Conservation (phyloP, 2,888 invertebrate species). For the Drosophila melanocephala region DNA sequence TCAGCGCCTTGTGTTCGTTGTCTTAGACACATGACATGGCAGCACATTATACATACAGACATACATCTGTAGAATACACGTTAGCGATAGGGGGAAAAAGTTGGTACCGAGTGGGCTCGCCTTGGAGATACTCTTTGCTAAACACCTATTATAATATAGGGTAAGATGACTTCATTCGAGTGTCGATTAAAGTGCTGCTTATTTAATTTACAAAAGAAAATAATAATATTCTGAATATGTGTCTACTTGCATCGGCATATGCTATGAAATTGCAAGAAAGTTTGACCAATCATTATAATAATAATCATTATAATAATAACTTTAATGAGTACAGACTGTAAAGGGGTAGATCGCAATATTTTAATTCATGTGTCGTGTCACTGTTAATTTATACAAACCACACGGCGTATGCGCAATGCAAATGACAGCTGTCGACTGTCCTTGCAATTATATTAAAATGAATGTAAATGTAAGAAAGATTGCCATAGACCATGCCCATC, state of each 20-base stretch:
- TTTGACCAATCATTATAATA: too few species aligned
- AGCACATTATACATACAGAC: not conserved
- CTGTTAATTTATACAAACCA: conserved; percentile 18
- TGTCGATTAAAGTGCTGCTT: not conserved
- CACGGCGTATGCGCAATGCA: conserved; percentile 21
- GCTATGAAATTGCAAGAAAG: too few species aligned
- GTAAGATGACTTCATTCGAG: not conserved
- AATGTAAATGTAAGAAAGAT: conserved; percentile 38
- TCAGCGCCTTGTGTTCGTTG: conserved; percentile 42
- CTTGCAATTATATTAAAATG: not conserved
- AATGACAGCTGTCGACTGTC: not conserved
- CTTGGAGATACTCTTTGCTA: not conserved
- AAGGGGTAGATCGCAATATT: not conserved
- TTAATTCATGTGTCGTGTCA: conserved; percentile 8
- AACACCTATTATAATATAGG: not conserved
- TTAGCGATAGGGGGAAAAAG: not conserved
- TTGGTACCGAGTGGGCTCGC: not conserved
- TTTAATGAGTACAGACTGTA: not conserved
- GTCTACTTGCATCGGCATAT: too few species aligned
- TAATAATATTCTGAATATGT: too few species aligned
- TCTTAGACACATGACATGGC: conserved; percentile 35
- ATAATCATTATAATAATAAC: too few species aligned
- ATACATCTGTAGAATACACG: not conserved
- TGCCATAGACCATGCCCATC: conserved; percentile 1
- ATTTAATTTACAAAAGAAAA: not conserved